phyloP scores from a whole-genome alignment of 2,113 vertebrate species.

The Hyperopisus bebe region DNA sequence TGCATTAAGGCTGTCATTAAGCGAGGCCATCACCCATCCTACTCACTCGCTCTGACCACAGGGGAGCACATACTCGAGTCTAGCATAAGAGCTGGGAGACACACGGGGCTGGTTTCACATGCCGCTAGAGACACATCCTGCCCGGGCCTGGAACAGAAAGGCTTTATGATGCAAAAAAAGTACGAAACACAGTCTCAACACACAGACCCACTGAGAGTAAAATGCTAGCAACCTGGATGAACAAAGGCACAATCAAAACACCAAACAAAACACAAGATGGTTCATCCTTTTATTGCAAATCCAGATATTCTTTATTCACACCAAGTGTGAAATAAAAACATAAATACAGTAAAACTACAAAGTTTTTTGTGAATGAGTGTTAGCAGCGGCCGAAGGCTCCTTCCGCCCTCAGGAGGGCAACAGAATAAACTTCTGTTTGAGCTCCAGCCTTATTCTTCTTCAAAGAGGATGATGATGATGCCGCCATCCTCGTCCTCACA shows the following conservation, averaged over 20 bases:
- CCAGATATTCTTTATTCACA: constrained; percentile 56
- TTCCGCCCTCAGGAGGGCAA: constrained; percentile 7
- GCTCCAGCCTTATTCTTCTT: not conserved
- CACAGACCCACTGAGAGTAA: not conserved
- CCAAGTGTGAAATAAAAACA: constrained; percentile 60
- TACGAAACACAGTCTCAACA: not conserved
- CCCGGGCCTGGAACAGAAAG: not conserved
- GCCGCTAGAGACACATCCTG: not conserved
- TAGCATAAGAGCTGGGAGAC: not conserved
- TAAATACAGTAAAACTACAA: constrained; percentile 63
- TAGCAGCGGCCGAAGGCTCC: constrained; percentile 21
- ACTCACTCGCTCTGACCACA: not conserved
- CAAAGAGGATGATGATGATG: not conserved
- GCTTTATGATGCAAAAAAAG: not conserved
- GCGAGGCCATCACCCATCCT: not conserved
- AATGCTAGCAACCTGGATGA: not conserved
- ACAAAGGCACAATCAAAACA: constrained; percentile 31
- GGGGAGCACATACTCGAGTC: not conserved
- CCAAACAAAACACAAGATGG: constrained; percentile 40
- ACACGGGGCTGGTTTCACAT: not conserved
- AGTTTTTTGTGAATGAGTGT: constrained; percentile 32
- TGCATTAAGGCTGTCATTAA: not conserved
- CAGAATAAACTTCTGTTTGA: not conserved
- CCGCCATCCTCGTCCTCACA: not conserved
- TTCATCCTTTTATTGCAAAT: constrained; percentile 59